Base-by-base conservation (phyloP, 2,888 invertebrate genomes). In the Synanthedon vespiformis region DNA sequence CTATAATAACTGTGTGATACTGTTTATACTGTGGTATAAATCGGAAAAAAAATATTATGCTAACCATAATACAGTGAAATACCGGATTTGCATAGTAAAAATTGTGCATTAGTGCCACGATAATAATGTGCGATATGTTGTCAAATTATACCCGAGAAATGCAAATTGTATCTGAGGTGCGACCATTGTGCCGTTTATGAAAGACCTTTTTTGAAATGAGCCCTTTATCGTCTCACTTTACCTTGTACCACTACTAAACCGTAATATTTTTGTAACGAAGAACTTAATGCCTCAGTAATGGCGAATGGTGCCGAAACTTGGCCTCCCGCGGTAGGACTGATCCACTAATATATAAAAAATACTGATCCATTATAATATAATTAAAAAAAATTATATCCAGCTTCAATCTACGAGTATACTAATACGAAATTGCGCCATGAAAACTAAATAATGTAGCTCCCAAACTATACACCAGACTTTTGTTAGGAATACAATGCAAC, bases 111-210 rank as follows among this genome's bases (percentile, higher is more conserved):
- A 13, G 13, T 14, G 44, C 14, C 44, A 12, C 12, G n/a, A 44
- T 13, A 44, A 44, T 44, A 44, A 44, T 44, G 5, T 2, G 13
- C 2, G 44, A 13, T 44, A 44, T 44, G 0, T 44, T 41, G 40
- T n/a, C 16, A 51, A 49, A 48, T 50, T 18, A 16, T 16, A 41
- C 51, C 18, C 22, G 16, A 27, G 60, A 70, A 70, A 72, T 72
- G 65, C 61, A 64, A 70, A 72, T 72, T 62, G 54, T 51, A 53
- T 54, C 53, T 48, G 56, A 64, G 64, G 65, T 72, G 67, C 63
- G 64, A 63, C 63, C 64, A 69, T 72, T 73, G 63, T 59, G 49
- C n/a, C n/a, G 34, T 18, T 22, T 64, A 65, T 68, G 65, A 64
- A 60, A 63, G 62, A 61, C 61, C 61, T 62, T 44, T 57, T 56